These are phyloP conservation scores for Tragelaphus buxtoni DNA, from an alignment of 2,113 vertebrate species.

Conservation along the genomic window DNA sequence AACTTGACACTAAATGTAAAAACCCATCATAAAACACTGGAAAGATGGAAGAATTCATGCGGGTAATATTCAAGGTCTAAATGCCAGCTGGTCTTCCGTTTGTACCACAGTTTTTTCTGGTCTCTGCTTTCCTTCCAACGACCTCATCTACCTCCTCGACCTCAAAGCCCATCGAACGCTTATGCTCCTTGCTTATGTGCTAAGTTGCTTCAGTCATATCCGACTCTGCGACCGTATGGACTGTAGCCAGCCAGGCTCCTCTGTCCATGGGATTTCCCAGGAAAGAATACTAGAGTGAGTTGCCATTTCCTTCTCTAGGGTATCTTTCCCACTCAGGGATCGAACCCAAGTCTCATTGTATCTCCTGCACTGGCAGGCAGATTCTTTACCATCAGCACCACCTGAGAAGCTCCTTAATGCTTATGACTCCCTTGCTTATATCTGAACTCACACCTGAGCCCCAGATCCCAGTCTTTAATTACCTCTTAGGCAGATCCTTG, in stretches of 20 bases:
- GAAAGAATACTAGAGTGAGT: neutral
- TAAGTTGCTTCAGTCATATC: neutral
- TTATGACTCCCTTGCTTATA: neutral
- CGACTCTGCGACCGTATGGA: neutral
- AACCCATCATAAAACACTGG: neutral
- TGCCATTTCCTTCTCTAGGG: neutral
- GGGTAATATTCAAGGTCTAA: neutral
- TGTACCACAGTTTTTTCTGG: neutral
- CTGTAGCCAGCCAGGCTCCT: neutral
- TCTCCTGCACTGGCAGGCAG: neutral
- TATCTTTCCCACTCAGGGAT: neutral
- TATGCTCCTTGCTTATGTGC: neutral
- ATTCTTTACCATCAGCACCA: neutral
- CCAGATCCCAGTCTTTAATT: neutral
- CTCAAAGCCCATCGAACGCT: neutral
- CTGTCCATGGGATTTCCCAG: neutral
- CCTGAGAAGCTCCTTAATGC: neutral
- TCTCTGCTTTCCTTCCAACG: neutral
- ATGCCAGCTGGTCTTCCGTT: neutral
- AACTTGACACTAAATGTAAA: neutral
- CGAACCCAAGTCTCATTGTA: neutral
- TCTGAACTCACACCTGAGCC: neutral
- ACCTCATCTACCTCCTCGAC: neutral
- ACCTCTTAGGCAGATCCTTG: neutral
- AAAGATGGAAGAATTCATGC: neutral